Conservation (phyloP, 2,113 vertebrate genomes). For the Zapornia atra region DNA sequence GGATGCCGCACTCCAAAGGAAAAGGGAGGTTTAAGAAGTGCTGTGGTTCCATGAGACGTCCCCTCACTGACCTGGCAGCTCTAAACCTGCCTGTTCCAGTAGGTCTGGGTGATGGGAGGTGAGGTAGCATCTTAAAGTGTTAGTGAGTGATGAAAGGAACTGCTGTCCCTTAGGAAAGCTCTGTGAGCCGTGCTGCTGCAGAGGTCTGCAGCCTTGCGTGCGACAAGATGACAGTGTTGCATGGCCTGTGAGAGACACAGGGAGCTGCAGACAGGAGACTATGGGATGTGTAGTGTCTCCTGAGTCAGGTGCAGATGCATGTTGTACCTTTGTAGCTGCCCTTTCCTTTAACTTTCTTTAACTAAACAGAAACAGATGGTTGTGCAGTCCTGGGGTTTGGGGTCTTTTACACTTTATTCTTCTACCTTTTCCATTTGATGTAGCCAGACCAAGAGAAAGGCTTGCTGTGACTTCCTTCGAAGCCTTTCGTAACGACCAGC, state of each 20-base stretch:
- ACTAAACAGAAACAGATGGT: neutral
- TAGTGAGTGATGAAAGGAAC: neutral
- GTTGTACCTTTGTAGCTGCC: neutral
- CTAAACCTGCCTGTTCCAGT: neutral
- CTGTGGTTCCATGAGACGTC: neutral
- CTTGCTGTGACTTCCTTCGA: fast-evolving
- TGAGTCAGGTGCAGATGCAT: neutral
- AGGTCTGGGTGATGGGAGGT: neutral
- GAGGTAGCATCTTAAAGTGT: neutral
- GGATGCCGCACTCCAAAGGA: fast-evolving
- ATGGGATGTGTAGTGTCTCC: neutral
- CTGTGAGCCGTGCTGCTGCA: neutral
- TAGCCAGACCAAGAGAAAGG: neutral
- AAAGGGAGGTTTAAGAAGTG: fast-evolving
- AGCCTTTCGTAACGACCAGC: neutral
- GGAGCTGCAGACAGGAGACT: neutral
- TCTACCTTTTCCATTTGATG: neutral
- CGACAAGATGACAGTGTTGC: fast-evolving
- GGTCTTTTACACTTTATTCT: neutral
- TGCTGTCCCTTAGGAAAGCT: neutral
- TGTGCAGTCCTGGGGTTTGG: neutral
- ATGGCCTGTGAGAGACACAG: neutral
- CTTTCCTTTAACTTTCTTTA: neutral
- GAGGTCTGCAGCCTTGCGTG: neutral
- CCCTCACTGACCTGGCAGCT: neutral